These are phyloP conservation scores for Gallinago undulata DNA, from an alignment of 2,113 vertebrate genomes.

Conservation along the genomic window DNA sequence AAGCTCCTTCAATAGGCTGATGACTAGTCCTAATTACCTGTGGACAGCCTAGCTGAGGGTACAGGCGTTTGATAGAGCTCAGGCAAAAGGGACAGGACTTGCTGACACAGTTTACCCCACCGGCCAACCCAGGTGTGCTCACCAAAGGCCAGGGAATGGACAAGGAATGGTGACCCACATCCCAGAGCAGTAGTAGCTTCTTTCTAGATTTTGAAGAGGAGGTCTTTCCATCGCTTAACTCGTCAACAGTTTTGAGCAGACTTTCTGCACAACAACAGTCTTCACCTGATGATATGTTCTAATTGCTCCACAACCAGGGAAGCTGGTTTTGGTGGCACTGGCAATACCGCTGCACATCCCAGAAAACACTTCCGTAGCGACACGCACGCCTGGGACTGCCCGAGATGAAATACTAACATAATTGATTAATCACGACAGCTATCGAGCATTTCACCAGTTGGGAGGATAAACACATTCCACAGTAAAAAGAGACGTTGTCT, in stretches of 20 bases:
- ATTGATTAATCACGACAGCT: constrained; percentile 26
- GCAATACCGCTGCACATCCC: neutral
- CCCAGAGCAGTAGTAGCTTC: neutral
- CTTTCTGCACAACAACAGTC: neutral
- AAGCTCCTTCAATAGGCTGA: neutral
- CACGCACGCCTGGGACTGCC: rapidly evolving
- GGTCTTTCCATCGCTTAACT: neutral
- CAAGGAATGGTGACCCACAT: neutral
- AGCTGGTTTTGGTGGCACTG: neutral
- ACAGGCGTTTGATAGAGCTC: neutral
- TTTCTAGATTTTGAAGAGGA: neutral
- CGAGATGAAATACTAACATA: neutral
- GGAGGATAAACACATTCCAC: neutral
- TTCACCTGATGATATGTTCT: neutral
- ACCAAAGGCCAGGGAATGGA: neutral
- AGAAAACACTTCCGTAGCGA: neutral
- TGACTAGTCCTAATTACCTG: neutral
- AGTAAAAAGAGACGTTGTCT: neutral
- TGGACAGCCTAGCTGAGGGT: neutral
- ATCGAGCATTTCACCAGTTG: neutral
- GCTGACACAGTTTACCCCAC: neutral
- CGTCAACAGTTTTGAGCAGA: neutral
- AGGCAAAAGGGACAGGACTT: neutral
- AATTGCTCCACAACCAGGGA: neutral
- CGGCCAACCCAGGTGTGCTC: neutral